Evolutionary conservation across 2,797 vertebrate genomes (phyloP).

Genomic region (Fistularia commersonii): DNA sequence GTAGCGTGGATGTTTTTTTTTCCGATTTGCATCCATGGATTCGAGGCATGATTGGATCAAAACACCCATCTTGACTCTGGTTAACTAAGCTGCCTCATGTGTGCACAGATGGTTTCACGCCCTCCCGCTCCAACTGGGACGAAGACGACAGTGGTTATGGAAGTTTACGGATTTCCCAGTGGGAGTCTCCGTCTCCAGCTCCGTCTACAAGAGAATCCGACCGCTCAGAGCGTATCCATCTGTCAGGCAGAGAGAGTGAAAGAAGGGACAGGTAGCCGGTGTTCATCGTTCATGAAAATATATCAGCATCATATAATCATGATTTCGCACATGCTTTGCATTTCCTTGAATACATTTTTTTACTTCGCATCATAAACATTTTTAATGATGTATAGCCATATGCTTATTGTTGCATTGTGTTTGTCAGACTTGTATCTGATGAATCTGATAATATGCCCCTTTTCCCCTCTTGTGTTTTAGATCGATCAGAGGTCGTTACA

Average conservation of each 20-base stretch:
- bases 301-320: neutral
- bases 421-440: neutral
- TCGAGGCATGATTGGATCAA: neutral
- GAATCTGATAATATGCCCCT: slow-evolving; percentile 1
- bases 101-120: slow-evolving; percentile 84
- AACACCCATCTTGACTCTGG: neutral
- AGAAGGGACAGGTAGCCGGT: slow-evolving; percentile 77
- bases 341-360: too few relatives aligned
- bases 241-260: slow-evolving; percentile 80
- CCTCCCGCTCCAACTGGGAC: slow-evolving; percentile 94
- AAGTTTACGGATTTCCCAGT: slow-evolving; percentile 85
- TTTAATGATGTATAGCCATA: neutral
- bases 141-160: slow-evolving; percentile 87
- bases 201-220: slow-evolving; percentile 83
- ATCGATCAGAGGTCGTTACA: slow-evolving; percentile 84
- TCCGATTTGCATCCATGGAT: neutral
- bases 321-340: neutral
- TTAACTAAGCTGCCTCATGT: neutral
- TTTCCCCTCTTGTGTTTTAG: slow-evolving; percentile 60
- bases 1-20: slow-evolving; percentile 48
- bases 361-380: too few relatives aligned
- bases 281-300: neutral
- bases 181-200: slow-evolving; percentile 92
- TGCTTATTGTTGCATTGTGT: neutral
- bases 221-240: slow-evolving; percentile 80